These are phyloP conservation scores for Ambastaia sidthimunki DNA, from an alignment of 2,797 vertebrate genomes.

Conservation along the genomic window DNA sequence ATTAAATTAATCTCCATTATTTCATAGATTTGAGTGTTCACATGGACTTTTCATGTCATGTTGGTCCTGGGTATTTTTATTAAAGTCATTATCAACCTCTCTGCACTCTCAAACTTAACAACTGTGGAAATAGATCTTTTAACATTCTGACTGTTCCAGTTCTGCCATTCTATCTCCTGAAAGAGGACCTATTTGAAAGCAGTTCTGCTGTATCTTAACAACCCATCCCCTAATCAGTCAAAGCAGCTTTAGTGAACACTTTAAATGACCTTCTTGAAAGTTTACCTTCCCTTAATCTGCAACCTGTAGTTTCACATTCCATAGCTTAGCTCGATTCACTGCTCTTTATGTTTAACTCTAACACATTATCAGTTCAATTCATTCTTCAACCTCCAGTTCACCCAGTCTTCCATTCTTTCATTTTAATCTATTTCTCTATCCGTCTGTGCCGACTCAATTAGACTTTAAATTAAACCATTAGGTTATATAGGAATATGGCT, in stretches of 20 bases:
- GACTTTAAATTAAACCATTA: neutral
- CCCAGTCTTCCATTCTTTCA: neutral
- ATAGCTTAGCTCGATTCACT: neutral
- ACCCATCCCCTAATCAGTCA: conserved; percentile 5
- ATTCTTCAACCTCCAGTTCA: neutral
- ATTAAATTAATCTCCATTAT: neutral
- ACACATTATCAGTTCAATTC: neutral
- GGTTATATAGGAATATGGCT: neutral
- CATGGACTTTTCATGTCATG: neutral
- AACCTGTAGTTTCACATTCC: conserved; percentile 21
- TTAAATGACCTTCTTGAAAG: conserved; percentile 12
- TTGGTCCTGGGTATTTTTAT: neutral
- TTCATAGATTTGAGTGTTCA: neutral
- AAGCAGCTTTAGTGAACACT: neutral
- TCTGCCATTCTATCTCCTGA: neutral
- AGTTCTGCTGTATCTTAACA: conserved; percentile 1
- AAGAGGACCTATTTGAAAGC: neutral
- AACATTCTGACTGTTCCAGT: too few relatives aligned
- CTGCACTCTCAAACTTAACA: neutral
- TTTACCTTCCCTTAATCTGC: conserved; percentile 23
- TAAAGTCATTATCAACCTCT: neutral
- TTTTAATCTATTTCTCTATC: neutral
- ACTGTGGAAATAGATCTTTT: neutral
- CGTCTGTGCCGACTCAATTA: neutral
- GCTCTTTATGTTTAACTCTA: neutral